phyloP scores from a whole-genome alignment of 2,113 vertebrate species.

The Vombatus ursinus region DNA sequence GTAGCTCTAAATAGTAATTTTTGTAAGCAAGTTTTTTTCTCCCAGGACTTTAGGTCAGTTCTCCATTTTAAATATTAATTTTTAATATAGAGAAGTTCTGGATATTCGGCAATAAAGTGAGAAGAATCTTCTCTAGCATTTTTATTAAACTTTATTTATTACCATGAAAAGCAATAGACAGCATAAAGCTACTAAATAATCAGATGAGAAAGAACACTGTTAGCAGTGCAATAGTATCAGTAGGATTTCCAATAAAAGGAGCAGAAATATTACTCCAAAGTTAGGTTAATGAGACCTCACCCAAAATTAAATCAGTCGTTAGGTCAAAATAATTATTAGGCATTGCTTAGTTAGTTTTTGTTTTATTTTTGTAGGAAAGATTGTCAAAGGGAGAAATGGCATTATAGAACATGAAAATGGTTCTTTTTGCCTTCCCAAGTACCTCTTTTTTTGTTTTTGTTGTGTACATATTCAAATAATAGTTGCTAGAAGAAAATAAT shows the following conservation, averaged over 20 bases:
- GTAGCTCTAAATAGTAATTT: neutral
- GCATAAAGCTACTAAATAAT: neutral
- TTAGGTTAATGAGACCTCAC: slow-evolving; percentile 11
- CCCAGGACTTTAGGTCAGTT: neutral
- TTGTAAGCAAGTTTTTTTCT: neutral
- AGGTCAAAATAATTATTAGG: slow-evolving; percentile 44
- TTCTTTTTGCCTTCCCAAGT: neutral
- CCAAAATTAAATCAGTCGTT: slow-evolving; percentile 44
- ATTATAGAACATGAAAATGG: neutral
- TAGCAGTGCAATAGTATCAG: neutral
- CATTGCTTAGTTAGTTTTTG: neutral
- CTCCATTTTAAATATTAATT: neutral
- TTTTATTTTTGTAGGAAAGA: neutral
- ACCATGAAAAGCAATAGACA: neutral
- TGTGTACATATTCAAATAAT: slow-evolving; percentile 3
- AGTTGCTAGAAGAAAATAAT: neutral
- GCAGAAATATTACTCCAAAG: neutral
- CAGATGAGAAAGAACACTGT: neutral
- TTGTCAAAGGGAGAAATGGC: neutral
- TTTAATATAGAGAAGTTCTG: neutral
- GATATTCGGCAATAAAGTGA: slow-evolving; percentile 1
- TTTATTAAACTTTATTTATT: slow-evolving; percentile 2
- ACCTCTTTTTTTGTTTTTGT: neutral
- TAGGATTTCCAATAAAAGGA: neutral
- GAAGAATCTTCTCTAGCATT: neutral